Conservation (phyloP, 2,888 invertebrate genomes). For the Leucoma salicis region DNA sequence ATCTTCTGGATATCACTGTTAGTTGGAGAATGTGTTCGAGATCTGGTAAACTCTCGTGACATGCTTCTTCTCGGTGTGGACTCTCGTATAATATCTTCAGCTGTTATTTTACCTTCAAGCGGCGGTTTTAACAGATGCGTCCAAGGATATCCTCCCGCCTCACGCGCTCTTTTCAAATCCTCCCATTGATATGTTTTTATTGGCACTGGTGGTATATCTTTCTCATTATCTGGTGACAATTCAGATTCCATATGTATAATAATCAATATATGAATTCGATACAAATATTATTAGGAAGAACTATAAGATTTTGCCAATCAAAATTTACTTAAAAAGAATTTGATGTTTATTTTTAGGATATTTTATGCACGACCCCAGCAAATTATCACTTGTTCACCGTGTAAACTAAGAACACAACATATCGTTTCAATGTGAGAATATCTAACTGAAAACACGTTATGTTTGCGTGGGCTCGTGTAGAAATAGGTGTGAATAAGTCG, state of each 20-base stretch:
- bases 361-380: conserved; percentile 59
- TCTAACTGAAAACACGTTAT: conserved; percentile 74
- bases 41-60: conserved; percentile 73
- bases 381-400: conserved; percentile 62
- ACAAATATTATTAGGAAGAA: conserved; percentile 18
- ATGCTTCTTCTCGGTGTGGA: conserved; percentile 73
- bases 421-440: conserved; percentile 73
- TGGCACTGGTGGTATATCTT: conserved; percentile 84
- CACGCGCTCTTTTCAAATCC: conserved; percentile 86
- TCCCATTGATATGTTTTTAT: conserved; percentile 92
- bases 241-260: conserved; percentile 80
- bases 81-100: conserved; percentile 75
- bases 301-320: conserved; percentile 35
- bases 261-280: conserved; percentile 43
- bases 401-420: conserved; percentile 78
- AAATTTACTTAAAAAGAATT: conserved; percentile 25
- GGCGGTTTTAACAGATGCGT: conserved; percentile 88
- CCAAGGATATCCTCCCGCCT: conserved; percentile 90
- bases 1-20: conserved; percentile 65
- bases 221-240: conserved; percentile 78
- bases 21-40: conserved; percentile 69
- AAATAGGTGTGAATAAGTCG: conserved; percentile 80
- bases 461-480: conserved; percentile 79
- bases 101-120: conserved; percentile 74
- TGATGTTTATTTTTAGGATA: conserved; percentile 23